Evolutionary conservation across 2,888 invertebrate genomes (phyloP).

Genomic region (Campoplex nolae): DNA sequence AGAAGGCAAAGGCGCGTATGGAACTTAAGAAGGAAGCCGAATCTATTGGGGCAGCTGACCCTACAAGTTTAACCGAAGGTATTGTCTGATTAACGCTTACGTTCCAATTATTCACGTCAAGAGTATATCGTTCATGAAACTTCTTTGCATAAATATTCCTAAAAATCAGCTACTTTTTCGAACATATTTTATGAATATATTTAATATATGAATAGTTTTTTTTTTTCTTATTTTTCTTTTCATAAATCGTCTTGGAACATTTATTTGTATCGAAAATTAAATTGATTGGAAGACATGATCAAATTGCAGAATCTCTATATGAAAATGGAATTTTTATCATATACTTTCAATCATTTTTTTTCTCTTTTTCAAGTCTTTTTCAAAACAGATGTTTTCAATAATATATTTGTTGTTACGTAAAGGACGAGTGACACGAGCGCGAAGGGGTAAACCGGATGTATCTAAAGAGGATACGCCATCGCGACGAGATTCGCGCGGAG

Average conservation of each 20-base stretch:
- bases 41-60: slow-evolving; percentile 76
- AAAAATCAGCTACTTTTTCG: too few relatives aligned
- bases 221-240: not conserved
- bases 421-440: slow-evolving; percentile 72
- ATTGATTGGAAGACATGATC: not conserved
- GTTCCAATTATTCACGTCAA: not conserved
- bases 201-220: too few relatives aligned
- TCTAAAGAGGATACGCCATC: slow-evolving; percentile 58
- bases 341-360: not conserved
- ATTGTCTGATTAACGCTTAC: slow-evolving; percentile 10
- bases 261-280: not conserved
- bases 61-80: slow-evolving; percentile 79
- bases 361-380: not conserved
- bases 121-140: not conserved
- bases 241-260: not conserved
- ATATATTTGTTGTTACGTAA: not conserved
- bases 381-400: not conserved
- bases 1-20: slow-evolving; percentile 74
- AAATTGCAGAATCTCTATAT: not conserved
- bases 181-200: too few relatives aligned
- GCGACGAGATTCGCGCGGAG: slow-evolving; percentile 66
- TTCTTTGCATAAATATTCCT: too few relatives aligned
- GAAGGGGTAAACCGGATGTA: slow-evolving; percentile 59
- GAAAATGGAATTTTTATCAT: not conserved
- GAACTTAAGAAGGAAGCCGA: slow-evolving; percentile 74